phyloP scores from a whole-genome alignment of 2,888 invertebrate species.

The Meghimatium bilineatum region DNA sequence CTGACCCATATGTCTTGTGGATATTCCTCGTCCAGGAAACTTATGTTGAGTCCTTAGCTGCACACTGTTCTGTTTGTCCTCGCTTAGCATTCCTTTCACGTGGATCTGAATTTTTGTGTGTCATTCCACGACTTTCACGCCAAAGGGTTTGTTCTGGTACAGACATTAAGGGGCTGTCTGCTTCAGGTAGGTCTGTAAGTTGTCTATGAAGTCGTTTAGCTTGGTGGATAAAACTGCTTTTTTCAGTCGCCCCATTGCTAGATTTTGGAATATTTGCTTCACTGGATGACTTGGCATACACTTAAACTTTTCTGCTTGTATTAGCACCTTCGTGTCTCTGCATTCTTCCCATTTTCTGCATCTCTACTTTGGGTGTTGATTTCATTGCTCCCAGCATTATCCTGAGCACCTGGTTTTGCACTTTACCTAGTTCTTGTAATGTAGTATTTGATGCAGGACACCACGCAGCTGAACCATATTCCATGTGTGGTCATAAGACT shows the following conservation, averaged over 20 bases:
- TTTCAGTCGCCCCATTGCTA: not conserved
- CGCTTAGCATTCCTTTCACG: not conserved
- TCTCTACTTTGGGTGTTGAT: not conserved
- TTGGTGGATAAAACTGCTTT: not conserved
- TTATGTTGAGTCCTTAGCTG: not conserved
- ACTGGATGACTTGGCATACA: not conserved
- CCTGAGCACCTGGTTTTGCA: too few species aligned
- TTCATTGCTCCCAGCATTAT: too few species aligned
- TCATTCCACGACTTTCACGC: not conserved
- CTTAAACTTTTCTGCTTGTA: not conserved
- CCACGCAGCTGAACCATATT: too few species aligned
- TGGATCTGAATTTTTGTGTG: not conserved
- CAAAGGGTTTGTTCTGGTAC: not conserved
- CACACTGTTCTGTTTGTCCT: not conserved
- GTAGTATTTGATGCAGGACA: too few species aligned
- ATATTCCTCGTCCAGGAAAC: not conserved
- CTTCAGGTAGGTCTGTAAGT: not conserved
- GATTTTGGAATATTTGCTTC: not conserved
- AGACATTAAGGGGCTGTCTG: not conserved
- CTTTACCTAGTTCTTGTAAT: too few species aligned
- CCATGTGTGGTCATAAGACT: too few species aligned
- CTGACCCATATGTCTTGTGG: not conserved
- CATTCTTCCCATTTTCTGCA: not conserved
- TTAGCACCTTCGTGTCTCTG: not conserved
- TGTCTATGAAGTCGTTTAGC: not conserved